Evolutionary conservation across 2,113 vertebrate genomes (phyloP), one percentile per base, ranked within the genome.

Genomic region (Gulo gulo): DNA sequence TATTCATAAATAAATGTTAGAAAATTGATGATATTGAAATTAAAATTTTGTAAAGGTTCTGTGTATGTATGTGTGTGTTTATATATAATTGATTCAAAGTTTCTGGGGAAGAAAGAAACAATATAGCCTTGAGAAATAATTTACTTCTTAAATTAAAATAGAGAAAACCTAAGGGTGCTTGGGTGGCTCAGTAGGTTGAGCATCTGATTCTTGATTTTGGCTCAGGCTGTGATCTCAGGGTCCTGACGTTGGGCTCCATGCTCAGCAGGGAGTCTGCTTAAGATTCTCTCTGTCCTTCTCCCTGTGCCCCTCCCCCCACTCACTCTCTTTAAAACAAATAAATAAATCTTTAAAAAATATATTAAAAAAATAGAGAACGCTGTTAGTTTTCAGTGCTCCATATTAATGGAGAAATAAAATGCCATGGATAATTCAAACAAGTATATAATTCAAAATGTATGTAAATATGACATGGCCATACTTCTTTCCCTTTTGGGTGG

Each of bases 111-210:
- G 29, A 81, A 91, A 88, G 23, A 83, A 83, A 94, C 71, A 39
- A 20, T 61, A 4, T 39, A 83, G 29, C 31, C 15, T 71, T 61
- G 42, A 92, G 16, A 92, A 87, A 80, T 39, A 80, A 42, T 71
- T 80, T 34, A 7, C 0, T 42, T 95, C 84, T 79, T 79, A 86
- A 45, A 92, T n/a, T 94, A 65, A 94, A 93, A 95, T 4, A 94
- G 6, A 88, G 42, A 65, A 65, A 65, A 65, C 63, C 29, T 65
- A 31, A 7, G 67, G 34, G 67, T 8, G 2, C 34, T n/a, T 21
- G 67, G 67, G 67, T 69, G 67, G 16, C 67, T 69, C n/a, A 36
- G 67, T 69, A 34, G 67, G 18, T 36, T 69, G 67, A 69, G 8
- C 0, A 0, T 36, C 34, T 69, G 18, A n/a, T 18, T 34, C 63